Base-by-base conservation (phyloP, 1,140 invertebrate genomes). In the Micrasema longulum region DNA sequence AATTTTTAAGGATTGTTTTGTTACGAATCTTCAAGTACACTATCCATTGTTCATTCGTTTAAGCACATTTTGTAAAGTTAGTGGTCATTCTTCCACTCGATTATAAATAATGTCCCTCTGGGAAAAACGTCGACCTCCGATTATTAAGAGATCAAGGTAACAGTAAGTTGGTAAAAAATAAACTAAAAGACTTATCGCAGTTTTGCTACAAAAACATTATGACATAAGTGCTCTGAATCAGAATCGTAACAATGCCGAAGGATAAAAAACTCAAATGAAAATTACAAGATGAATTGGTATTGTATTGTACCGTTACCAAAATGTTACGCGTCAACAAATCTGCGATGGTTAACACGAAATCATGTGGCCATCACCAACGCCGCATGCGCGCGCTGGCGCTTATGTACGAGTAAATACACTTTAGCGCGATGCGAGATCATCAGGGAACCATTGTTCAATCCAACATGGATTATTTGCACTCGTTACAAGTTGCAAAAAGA, bases 281-380 rank as follows among this genome's bases (percentile, higher is more conserved):
- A 57, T 36, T 36, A 38, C 55, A 38, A 7, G 55, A 60, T 41
- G 36, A 60, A 60, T 38, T 53, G 23, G 23, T 53, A 53, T 53
- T 2, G 50, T 22, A 43, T 20, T n/a, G 18, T 52, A 9, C 55
- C 55, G 55, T 60, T 60, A 43, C 35, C 18, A 60, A 60, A 60
- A 22, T 60, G 55, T 60, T 41, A 60, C 53, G 53, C 53, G 53
- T 60, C 53, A 38, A 38, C 53, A 18, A 20, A 9, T 60, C 36
- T 12, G 55, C 52, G 16, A 53, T 31, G 5, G 10, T 2, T n/a
- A 47, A 47, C 26, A 7, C n/a, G 26, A 16, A 20, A 55, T 55
- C 35, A 55, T 35, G 14, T 23, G 16, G 52, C 10, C 23, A 35
- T 35, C 52, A 55, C 26, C 14, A n/a, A n/a, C n/a, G n/a, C n/a